Conservation (phyloP, 2,797 vertebrate species). For the Melanotaenia boesemani region DNA sequence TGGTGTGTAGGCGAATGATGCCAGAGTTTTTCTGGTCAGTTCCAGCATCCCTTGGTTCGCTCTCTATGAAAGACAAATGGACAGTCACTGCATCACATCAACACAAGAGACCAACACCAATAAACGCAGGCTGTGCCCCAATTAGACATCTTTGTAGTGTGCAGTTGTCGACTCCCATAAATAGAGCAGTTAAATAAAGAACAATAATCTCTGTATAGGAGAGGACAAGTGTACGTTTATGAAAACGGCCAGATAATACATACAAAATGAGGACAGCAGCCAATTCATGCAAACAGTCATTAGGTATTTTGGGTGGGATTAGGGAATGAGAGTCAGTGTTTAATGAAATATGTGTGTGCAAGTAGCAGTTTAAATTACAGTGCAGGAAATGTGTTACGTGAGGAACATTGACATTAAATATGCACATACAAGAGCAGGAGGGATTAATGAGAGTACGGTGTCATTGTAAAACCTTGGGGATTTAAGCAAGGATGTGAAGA, state of each 20-base stretch:
- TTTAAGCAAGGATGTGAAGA: conserved; percentile 68
- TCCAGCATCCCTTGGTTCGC: conserved; percentile 96
- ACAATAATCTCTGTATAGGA: conserved; percentile 60
- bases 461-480: conserved; percentile 64
- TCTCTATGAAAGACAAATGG: conserved; percentile 83
- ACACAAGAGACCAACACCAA: conserved; percentile 50
- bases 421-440: conserved; percentile 62
- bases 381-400: conserved; percentile 64
- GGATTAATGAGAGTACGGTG: conserved; percentile 61
- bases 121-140: conserved; percentile 61
- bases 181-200: conserved; percentile 63
- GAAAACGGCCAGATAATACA: conserved; percentile 45
- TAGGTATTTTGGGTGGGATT: conserved; percentile 46
- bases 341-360: conserved; percentile 58
- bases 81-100: conserved; percentile 53
- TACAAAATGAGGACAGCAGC: conserved; percentile 62
- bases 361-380: conserved; percentile 52
- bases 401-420: conserved; percentile 64
- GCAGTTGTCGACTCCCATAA: conserved; percentile 78
- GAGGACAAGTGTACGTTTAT: conserved; percentile 68
- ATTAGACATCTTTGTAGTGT: conserved; percentile 69
- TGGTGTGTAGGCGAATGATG: conserved; percentile 98
- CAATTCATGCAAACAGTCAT: conserved; percentile 76
- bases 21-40: conserved; percentile 96
- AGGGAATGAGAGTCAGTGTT: conserved; percentile 46